Percentiles rank a stretch among this genome's conserved stretches.
These are phyloP conservation scores for Malurus splendens DNA, from an alignment of 2,797 vertebrate genomes.

Conservation along the genomic window DNA sequence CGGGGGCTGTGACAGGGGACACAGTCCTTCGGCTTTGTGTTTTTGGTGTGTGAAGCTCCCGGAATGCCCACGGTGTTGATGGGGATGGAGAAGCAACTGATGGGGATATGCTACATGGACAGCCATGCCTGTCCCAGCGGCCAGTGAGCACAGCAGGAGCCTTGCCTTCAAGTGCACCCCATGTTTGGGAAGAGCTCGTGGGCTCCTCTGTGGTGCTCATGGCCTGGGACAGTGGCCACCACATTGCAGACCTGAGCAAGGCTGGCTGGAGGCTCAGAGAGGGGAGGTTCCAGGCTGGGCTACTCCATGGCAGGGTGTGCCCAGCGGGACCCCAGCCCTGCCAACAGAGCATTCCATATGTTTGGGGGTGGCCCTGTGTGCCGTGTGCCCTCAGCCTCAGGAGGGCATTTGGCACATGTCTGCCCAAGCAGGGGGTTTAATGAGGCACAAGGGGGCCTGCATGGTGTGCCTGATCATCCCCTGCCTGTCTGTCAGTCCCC, in stretches of 20 bases:
- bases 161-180: rapidly evolving
- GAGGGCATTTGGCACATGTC: background rate
- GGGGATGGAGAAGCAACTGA: background rate
- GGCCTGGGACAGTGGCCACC: background rate
- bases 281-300: background rate
- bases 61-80: background rate
- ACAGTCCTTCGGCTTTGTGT: background rate
- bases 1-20: rapidly evolving
- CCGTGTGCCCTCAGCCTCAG: background rate
- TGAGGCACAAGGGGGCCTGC: background rate
- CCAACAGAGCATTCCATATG: background rate
- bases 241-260: rapidly evolving
- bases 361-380: background rate
- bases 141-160: background rate
- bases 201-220: background rate
- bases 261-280: rapidly evolving
- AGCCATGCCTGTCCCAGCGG: background rate
- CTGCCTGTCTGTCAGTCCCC: background rate
- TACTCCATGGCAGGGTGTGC: background rate
- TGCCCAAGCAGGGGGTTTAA: background rate
- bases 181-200: background rate
- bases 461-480: background rate
- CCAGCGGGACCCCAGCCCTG: background rate
- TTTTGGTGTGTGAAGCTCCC: background rate
- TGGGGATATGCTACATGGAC: background rate